These are phyloP conservation scores for Aramus guarauna DNA, from an alignment of 2,113 vertebrate genomes.

Conservation along the genomic window DNA sequence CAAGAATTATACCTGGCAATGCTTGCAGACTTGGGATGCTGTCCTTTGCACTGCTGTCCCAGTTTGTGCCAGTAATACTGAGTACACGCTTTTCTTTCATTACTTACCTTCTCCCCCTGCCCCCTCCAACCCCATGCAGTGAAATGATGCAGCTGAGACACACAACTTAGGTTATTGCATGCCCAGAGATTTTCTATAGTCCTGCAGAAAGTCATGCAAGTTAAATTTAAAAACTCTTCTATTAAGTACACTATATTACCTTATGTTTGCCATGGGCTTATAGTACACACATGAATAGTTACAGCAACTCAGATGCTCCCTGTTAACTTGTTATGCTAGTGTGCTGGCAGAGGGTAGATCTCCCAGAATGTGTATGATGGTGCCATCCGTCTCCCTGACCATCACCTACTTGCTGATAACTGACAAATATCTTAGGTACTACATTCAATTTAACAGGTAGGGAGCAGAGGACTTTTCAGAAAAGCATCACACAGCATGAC, in stretches of 20 bases:
- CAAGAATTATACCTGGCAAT: background rate
- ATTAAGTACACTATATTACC: background rate
- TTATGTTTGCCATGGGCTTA: background rate
- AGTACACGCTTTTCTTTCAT: background rate
- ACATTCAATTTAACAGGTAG: background rate
- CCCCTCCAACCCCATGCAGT: no score
- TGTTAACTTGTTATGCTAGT: background rate
- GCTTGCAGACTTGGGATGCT: background rate
- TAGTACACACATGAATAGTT: accelerated
- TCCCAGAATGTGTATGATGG: background rate
- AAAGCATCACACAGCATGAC: background rate
- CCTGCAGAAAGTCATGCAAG: background rate
- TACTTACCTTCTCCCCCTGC: background rate
- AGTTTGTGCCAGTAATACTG: background rate
- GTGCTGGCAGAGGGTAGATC: background rate
- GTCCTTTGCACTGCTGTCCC: background rate
- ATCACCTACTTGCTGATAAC: background rate
- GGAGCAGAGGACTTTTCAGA: background rate
- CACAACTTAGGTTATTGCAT: background rate
- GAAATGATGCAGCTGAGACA: background rate
- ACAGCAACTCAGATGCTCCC: background rate
- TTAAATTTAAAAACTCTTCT: background rate
- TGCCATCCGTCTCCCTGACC: background rate
- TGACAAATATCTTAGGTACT: background rate
- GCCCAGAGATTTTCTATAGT: background rate